Base-by-base conservation (phyloP, 2,888 invertebrate genomes). In the Heliconius ethilla region DNA sequence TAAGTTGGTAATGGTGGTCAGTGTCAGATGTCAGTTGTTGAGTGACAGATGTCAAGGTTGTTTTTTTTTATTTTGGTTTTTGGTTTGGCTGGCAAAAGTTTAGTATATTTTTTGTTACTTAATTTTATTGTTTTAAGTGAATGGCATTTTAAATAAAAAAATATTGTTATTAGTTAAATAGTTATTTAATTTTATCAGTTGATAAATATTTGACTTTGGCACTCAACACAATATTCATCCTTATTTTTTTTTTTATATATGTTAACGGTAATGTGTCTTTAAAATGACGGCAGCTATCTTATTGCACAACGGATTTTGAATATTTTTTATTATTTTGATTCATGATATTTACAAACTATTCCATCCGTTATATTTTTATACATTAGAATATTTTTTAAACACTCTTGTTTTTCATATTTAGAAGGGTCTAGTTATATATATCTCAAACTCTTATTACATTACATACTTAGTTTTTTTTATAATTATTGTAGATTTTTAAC, bases 1-100 rank as follows among this genome's bases (percentile, higher is more conserved):
- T 90, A 92, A 93, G 89, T 91, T 37, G 74, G 15, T 10, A 45
- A 13, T 33, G 13, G 11, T n/a, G 51, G 66, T 67, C 63, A 63
- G 13, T 63, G 63, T 63, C 66, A 59, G 10, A n/a, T 59, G 55
- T n/a, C 29, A 67, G 18, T 3, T 51, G 18, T 51, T 51, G 51
- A 51, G 22, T 33, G 59, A 6, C 27, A 63, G 37, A n/a, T 67
- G 25, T 25, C 40, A 69, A 25, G 0, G 0, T 69, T 69, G 25
- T 40, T 69, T 69, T 25, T 69, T 66, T 29, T 66, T 45, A 15
- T 27, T 25, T n/a, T 66, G 1, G 4, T 67, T 11, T 66, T 37
- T 5, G 1, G n/a, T 25, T 33, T 6, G 6, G 6, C 3, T 6
- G 33, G 33, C 1, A 27, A 27, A 15, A 27, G 27, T 6, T 27